A percentile compares a stretch with the other conserved stretches of the same genome.
Evolutionary conservation across 2,797 vertebrate species (phyloP).

Genomic region (Pseudocheirus occidentalis): DNA sequence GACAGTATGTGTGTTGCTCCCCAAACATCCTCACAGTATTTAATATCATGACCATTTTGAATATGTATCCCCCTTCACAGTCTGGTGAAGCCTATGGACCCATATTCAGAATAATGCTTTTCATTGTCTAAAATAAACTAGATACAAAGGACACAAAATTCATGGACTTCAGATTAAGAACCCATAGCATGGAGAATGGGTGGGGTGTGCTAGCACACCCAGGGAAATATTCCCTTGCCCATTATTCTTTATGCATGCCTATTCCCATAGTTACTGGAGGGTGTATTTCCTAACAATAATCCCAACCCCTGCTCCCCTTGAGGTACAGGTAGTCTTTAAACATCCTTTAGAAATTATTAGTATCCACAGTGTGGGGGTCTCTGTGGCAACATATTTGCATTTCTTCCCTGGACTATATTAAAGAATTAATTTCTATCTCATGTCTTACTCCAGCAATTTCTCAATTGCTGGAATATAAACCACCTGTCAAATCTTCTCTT

Average conservation of each 20-base stretch:
- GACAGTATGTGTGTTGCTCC: not conserved
- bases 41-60: not conserved
- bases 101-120: not conserved
- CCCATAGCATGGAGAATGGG: not conserved
- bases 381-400: not conserved
- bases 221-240: not conserved
- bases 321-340: not conserved
- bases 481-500: not conserved
- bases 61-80: not conserved
- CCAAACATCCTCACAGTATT: not conserved
- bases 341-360: not conserved
- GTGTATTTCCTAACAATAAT: not conserved
- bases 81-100: not conserved
- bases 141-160: not conserved
- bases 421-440: not conserved
- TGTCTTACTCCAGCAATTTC: not conserved
- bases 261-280: not conserved
- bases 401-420: not conserved
- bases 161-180: not conserved
- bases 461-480: not conserved
- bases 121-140: not conserved
- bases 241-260: not conserved
- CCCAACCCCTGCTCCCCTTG: not conserved
- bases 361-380: not conserved
- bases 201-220: not conserved